Percentiles rank a stretch among this genome's conserved stretches.
phyloP scores from a whole-genome alignment of 2,888 invertebrate genomes.

The Athalia cordata region DNA sequence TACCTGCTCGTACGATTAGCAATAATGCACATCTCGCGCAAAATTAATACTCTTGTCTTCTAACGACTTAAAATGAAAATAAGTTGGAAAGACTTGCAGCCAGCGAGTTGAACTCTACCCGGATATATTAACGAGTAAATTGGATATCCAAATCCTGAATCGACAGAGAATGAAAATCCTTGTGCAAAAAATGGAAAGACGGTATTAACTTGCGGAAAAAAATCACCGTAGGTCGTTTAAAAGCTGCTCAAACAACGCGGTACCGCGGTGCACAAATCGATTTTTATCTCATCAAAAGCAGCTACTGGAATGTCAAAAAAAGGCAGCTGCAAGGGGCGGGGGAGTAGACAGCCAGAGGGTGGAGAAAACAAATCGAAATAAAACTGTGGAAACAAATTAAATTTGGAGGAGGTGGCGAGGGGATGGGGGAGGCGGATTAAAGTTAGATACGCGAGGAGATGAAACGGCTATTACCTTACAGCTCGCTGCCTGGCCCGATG shows the following conservation, averaged over 20 bases:
- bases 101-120: no score
- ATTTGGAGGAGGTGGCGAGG: background rate
- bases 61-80: no score
- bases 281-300: conserved; percentile 20
- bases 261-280: background rate
- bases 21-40: no score
- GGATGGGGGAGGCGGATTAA: conserved; percentile 3
- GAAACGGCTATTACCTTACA: conserved; percentile 38
- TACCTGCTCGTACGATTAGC: no score
- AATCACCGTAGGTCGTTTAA: conserved; percentile 8
- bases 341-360: background rate
- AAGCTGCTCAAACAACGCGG: background rate
- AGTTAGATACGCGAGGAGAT: conserved; percentile 32
- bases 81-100: no score
- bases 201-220: background rate
- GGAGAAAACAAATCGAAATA: conserved; percentile 26
- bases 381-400: conserved; percentile 35
- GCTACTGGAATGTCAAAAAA: conserved; percentile 19
- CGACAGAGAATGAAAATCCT: background rate
- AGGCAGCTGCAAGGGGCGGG: background rate
- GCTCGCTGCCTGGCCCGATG: conserved; percentile 22
- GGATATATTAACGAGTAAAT: background rate
- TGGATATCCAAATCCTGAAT: background rate
- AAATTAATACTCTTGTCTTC: no score
- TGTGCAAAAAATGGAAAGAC: no score